These are phyloP conservation scores for Petrolisthes manimaculis DNA, from an alignment of 2,888 invertebrate genomes.

Conservation along the genomic window DNA sequence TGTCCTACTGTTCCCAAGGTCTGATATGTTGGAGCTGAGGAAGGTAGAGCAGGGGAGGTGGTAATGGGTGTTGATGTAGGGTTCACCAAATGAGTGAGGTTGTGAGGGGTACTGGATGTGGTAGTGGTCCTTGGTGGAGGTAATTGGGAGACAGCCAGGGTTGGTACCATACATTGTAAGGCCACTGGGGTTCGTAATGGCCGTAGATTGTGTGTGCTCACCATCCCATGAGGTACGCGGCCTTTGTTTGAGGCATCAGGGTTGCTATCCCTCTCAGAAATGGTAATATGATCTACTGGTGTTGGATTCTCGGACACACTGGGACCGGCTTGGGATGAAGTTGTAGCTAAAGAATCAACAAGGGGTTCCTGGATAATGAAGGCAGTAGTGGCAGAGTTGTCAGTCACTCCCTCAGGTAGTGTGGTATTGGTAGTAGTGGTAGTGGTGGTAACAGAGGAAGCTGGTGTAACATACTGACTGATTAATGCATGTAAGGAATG, in stretches of 20 bases:
- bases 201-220: slow-evolving; percentile 21
- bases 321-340: background rate
- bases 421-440: background rate
- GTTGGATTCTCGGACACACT: slow-evolving; percentile 19
- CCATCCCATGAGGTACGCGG: slow-evolving; percentile 14
- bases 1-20: slow-evolving; percentile 15
- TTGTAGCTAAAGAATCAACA: slow-evolving; percentile 14
- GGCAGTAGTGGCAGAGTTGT: slow-evolving; percentile 27
- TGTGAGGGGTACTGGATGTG: too few relatives aligned
- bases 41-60: background rate
- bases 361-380: slow-evolving; percentile 49
- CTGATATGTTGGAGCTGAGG: slow-evolving; percentile 41
- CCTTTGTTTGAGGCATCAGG: slow-evolving; percentile 12
- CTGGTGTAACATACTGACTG: slow-evolving; percentile 33
- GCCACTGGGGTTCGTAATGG: slow-evolving; percentile 45
- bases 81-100: slow-evolving; percentile 29
- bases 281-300: slow-evolving; percentile 11
- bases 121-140: slow-evolving; percentile 2
- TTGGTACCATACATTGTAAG: slow-evolving; percentile 52
- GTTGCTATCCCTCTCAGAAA: slow-evolving; percentile 27
- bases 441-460: background rate
- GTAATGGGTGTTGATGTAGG: slow-evolving; percentile 18
- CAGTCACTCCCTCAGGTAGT: slow-evolving; percentile 30
- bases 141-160: slow-evolving; percentile 46
- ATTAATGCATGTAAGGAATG: slow-evolving; percentile 49